Evolutionary conservation across 2,888 invertebrate species (phyloP), one percentile per base, ranked within the genome.

Genomic region (Ferrisia virgata): DNA sequence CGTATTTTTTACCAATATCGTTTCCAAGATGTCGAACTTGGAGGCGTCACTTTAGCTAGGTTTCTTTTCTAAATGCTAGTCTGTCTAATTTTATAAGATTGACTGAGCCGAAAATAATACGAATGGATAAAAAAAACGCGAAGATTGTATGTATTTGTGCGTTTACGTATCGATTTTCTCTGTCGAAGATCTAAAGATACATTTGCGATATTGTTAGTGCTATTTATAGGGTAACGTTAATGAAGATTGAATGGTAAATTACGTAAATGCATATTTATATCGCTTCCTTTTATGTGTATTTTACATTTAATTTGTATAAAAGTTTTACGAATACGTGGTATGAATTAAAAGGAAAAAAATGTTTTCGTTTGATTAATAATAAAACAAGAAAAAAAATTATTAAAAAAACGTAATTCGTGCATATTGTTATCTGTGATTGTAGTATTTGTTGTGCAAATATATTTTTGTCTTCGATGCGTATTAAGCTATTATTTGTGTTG

Each of bases 341-440:
- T 22, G 58, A 58, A 22, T 58, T 22, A 3, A 28, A 64, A 28
- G 5, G 25, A 28, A 64, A 25, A n/a, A 18, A n/a, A 72, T 72
- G 72, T 72, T 72, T 72, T 72, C 5, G 72, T 33, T 72, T 72
- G 33, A 33, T 72, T 72, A 0, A 72, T 39, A 39, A 11, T 5
- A 64, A 64, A 64, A 28, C 9, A 53, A 18, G 18, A 53, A 64
- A 53, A 53, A 64, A 64, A n/a, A n/a, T n/a, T n/a, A n/a, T n/a
- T n/a, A n/a, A n/a, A n/a, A 64, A 64, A 81, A 58, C 53, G 33
- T 58, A 39, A 82, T 69, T 82, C 82, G 82, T 82, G 40, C 69
- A 82, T 82, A 82, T 82, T 82, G 31, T 82, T 82, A 82, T 82
- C 82, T 82, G 82, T 82, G 82, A 82, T 82, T 82, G 82, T 82